Evolutionary conservation across 2,888 invertebrate species (phyloP), one percentile per base, ranked within the genome.

Genomic region (Miltochrista miniata): DNA sequence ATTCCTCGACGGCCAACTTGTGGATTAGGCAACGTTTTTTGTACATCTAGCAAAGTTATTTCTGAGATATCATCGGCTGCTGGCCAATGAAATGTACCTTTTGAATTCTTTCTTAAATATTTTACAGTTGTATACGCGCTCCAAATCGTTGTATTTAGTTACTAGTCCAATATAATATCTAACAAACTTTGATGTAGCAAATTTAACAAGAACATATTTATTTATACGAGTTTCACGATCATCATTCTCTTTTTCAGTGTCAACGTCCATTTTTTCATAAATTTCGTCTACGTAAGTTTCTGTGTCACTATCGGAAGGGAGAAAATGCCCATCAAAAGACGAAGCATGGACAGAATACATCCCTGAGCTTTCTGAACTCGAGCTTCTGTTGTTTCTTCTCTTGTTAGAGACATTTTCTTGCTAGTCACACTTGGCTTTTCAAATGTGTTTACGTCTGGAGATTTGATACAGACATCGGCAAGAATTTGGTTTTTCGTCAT

Each of bases 271-370:
- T n/a, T n/a, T n/a, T 44, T 47, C 50, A 45, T 51, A 35, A n/a
- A 54, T 45, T 54, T 54, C 45, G 48, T 45, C 51, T 42, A 48
- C 12, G 34, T 51, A 55, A 43, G 51, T 55, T 55, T 55, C 46
- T 33, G 51, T 54, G 48, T 51, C 51, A 45, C 54, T 54, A 30
- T 35, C 7, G 41, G 45, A 54, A 40, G 47, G 42, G 41, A 54
- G 47, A 45, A 54, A 54, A 54, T 45, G 39, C 51, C 24, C 50
- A 45, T 54, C 54, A 51, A 41, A 48, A 41, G 45, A 51, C 10
- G 50, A 54, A 54, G 50, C 54, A 45, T 50, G 54, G 48, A 48
- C 45, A 44, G 54, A 36, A 41, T 39, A 29, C 24, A 39, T n/a
- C 1, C 24, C 39, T 11, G 24, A 39, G 2, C 39, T 24, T 5